Percentiles rank a stretch among this genome's conserved stretches.
Conservation (phyloP, 2,797 vertebrate genomes). For the Peromyscus aztecus region DNA sequence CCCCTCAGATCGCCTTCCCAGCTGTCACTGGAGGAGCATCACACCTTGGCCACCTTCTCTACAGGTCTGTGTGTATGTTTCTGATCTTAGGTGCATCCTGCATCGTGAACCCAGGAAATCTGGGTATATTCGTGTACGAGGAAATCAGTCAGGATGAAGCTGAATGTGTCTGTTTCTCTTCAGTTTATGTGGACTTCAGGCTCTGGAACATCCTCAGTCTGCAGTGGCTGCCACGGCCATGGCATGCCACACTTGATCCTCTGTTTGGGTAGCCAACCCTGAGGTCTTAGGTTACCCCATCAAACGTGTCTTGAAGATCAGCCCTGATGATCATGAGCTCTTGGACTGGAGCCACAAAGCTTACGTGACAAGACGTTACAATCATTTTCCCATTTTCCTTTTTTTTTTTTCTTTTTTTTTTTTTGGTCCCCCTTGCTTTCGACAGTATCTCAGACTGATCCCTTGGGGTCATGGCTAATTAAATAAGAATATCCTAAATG, state of each 20-base stretch:
- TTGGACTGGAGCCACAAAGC: constrained; percentile 58
- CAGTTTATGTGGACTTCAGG: no score
- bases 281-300: background rate
- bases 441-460: constrained; percentile 57
- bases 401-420: background rate
- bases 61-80: background rate
- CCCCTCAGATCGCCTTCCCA: constrained; percentile 14
- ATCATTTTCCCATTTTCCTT: background rate
- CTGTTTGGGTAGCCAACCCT: background rate
- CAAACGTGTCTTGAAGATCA: background rate
- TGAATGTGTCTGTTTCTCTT: background rate
- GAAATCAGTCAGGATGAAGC: background rate
- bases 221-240: background rate
- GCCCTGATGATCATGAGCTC: constrained; percentile 9
- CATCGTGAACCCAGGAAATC: constrained; percentile 69
- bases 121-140: constrained; percentile 30
- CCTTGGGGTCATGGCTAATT: constrained; percentile 71
- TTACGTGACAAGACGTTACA: constrained; percentile 47
- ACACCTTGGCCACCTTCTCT: constrained; percentile 50
- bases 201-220: background rate
- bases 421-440: constrained; percentile 31
- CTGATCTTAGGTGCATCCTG: constrained; percentile 41
- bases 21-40: background rate
- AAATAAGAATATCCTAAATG: constrained; percentile 76
- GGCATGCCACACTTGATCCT: background rate